Conservation (phyloP, 2,113 vertebrate species). For the Mus pahari region DNA sequence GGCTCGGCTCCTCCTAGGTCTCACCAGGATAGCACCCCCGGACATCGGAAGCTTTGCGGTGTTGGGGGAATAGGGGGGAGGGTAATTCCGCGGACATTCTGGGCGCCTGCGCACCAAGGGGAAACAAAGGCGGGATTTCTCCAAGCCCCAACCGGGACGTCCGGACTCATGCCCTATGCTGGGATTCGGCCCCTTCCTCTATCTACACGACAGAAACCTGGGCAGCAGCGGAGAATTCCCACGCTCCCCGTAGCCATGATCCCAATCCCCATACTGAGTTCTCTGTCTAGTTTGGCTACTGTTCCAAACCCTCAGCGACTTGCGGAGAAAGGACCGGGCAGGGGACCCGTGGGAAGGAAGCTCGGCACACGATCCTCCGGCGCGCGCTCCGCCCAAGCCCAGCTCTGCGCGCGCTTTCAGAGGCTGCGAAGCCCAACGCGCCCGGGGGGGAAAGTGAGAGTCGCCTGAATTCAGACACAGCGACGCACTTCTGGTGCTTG, state of each 20-base stretch:
- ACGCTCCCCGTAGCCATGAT: not conserved
- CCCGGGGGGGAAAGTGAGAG: not conserved
- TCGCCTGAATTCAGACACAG: slow-evolving; percentile 27
- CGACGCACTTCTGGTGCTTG: slow-evolving; percentile 52
- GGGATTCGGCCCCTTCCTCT: not conserved
- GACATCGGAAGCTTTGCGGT: not conserved
- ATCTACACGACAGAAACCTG: not conserved
- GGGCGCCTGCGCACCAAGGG: not conserved
- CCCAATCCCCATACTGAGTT: not conserved
- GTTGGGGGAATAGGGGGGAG: not conserved
- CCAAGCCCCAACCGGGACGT: not conserved
- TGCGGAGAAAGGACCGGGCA: not conserved
- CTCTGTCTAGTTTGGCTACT: not conserved
- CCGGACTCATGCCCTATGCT: rapidly evolving
- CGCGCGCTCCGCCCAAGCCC: not conserved
- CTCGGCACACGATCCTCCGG: not conserved
- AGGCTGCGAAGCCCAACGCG: not conserved
- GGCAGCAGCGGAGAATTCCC: not conserved
- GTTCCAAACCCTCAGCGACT: not conserved
- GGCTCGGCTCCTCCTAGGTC: not conserved
- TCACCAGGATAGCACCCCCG: not conserved
- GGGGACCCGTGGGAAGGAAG: not conserved
- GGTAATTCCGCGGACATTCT: not conserved
- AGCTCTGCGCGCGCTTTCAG: not conserved
- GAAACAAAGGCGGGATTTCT: not conserved